A percentile compares a stretch with the other conserved stretches of the same genome.
Conservation (phyloP, 2,113 vertebrate species). For the Cyprinodon tularosa region DNA sequence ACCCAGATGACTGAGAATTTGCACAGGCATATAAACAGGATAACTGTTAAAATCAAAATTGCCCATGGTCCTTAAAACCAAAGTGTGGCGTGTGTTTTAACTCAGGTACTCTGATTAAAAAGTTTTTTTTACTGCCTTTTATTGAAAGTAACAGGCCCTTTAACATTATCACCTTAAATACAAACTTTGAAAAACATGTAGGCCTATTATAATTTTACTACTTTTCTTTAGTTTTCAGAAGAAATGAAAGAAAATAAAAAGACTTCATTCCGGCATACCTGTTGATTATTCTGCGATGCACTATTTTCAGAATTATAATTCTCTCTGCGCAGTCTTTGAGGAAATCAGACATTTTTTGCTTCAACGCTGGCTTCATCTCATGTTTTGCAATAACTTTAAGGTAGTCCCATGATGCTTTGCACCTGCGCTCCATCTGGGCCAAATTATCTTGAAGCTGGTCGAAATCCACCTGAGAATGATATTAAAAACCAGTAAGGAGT, state of each 20-base stretch:
- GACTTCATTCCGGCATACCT: slow-evolving; percentile 75
- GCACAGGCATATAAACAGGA: too few species aligned
- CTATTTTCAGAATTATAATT: slow-evolving; percentile 96
- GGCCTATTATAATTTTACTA: background rate
- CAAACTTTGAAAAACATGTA: background rate
- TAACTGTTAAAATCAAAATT: too few species aligned
- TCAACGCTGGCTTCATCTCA: slow-evolving; percentile 93
- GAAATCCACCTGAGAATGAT: slow-evolving; percentile 89
- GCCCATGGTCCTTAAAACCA: too few species aligned
- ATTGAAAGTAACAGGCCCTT: background rate
- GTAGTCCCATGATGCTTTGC: slow-evolving; percentile 99
- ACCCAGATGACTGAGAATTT: too few species aligned
- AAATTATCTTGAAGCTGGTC: slow-evolving; percentile 97
- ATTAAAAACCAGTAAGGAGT: slow-evolving; percentile 7
- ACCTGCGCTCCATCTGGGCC: slow-evolving; percentile 93
- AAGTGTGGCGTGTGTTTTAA: too few species aligned
- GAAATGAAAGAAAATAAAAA: background rate
- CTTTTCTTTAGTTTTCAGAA: background rate
- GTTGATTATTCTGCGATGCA: slow-evolving; percentile 96
- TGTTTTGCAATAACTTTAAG: slow-evolving; percentile 97
- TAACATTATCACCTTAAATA: background rate
- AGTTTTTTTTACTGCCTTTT: background rate
- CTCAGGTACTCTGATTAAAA: too few species aligned
- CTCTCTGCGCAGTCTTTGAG: slow-evolving; percentile 96
- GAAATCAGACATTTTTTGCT: slow-evolving; percentile 97